Evolutionary conservation across 2,797 vertebrate species (phyloP).

Genomic region (Odontamblyopus lacepedii): DNA sequence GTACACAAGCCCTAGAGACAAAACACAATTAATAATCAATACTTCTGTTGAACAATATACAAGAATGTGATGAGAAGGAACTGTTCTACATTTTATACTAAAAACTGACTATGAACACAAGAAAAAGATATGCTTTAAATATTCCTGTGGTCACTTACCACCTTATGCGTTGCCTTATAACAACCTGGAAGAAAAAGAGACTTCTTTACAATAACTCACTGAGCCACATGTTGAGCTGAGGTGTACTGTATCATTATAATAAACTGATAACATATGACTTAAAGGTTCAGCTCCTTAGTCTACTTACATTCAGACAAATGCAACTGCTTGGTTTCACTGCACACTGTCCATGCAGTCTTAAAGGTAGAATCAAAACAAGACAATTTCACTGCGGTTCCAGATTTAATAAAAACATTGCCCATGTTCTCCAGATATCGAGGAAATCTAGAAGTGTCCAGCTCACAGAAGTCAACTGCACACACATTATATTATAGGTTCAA

Average conservation of each 20-base stretch:
- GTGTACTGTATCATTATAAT: not conserved
- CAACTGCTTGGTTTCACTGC: not conserved
- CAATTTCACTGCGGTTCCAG: not conserved
- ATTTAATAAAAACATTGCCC: not conserved
- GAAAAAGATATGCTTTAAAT: too few species aligned
- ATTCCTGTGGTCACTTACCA: too few species aligned
- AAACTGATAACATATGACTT: not conserved
- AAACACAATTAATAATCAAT: not conserved
- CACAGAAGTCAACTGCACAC: not conserved
- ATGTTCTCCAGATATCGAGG: not conserved
- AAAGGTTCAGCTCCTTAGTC: not conserved
- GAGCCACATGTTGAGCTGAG: not conserved
- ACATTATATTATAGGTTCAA: not conserved
- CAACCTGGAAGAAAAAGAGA: not conserved
- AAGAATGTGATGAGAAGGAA: too few species aligned
- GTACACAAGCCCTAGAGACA: not conserved
- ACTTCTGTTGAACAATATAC: not conserved
- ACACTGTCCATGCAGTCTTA: not conserved
- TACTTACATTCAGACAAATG: not conserved
- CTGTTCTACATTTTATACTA: not conserved
- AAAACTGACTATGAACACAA: not conserved
- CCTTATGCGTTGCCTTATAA: fast-evolving
- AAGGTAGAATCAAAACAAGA: fast-evolving
- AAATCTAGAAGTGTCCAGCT: not conserved
- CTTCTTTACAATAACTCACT: not conserved